Evolutionary conservation across 2,113 vertebrate genomes (phyloP).

Genomic region (Caretta caretta): DNA sequence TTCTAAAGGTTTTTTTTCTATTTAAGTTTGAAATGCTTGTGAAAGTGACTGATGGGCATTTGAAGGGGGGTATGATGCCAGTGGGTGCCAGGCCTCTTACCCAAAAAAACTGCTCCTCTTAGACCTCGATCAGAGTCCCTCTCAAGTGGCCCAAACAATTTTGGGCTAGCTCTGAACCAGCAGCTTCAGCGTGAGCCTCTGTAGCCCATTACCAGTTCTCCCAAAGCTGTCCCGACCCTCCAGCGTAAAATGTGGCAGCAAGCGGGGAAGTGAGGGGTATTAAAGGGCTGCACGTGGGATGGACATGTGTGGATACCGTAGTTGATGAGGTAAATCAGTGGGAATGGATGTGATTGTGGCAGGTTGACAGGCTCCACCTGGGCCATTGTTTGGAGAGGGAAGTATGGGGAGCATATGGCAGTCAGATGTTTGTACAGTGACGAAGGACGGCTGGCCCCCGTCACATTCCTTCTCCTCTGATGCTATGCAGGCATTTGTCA

Average conservation of each 20-base stretch:
- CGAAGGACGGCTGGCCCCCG: background rate
- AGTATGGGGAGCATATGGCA: background rate
- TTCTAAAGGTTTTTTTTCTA: background rate
- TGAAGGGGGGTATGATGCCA: background rate
- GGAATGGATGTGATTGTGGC: background rate
- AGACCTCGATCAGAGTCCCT: fast-evolving
- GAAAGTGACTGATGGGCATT: background rate
- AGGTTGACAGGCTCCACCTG: background rate
- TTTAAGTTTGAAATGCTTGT: background rate
- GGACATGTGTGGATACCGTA: fast-evolving
- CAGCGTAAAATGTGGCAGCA: no score
- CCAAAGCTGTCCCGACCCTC: background rate
- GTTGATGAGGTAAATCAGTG: fast-evolving
- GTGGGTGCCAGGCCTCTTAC: background rate
- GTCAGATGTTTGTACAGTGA: background rate
- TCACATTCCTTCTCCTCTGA: background rate
- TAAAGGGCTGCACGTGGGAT: background rate
- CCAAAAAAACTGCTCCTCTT: background rate
- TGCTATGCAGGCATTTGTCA: background rate
- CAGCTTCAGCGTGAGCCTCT: background rate
- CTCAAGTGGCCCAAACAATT: background rate
- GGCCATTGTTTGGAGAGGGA: background rate
- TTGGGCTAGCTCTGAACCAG: background rate
- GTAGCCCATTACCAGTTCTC: background rate
- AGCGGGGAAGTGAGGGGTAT: background rate